Base-by-base conservation (phyloP, 2,797 vertebrate species). In the Gallinago nigripennis region DNA sequence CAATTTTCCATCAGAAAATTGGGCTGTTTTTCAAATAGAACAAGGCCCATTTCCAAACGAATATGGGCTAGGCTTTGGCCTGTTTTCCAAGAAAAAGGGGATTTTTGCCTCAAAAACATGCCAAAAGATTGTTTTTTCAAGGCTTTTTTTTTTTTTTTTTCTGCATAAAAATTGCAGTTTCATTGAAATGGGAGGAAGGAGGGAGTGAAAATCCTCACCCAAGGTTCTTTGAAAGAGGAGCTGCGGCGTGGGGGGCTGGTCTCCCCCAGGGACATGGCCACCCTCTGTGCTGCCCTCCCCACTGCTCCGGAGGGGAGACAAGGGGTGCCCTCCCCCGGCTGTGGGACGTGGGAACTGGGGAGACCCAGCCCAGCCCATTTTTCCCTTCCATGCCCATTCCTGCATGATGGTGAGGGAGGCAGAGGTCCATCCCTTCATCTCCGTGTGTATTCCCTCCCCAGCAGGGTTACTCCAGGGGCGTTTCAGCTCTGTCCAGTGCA, bases 1-100 rank as follows among this genome's bases (percentile, higher is more conserved):
- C 77, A 65, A 48, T 88, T 94, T 95, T 96, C 92, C 94, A 82
- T 79, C 8, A 21, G 86, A 94, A 95, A 85, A 56, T 73, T 23
- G 72, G 92, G 80, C 95, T 56, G n/a, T n/a, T 87, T 94, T 82
- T 95, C 95, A 91, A 95, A 33, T 15, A 75, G 87, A 87, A 43
- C n/a, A 30, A 79, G 88, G 92, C 80, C 50, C 12, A 24, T 82
- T 82, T 96, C 96, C 95, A 96, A 94, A 57, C 1, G 13, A 88
- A 61, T 37, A 68, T 25, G 75, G 95, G 69, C 65, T 94, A 18
- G 57, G 57, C 45, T 84, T 84, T 86, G 81, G 92, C 71, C 61
- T 21, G n/a, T 27, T 92, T 95, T 92, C 95, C 82, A 94, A 94
- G 88, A 54, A 76, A 86, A 86, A 61, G 92, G 81, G 90, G 50